These are phyloP conservation scores for Chirona hameri DNA, from an alignment of 2,888 invertebrate genomes.

Conservation along the genomic window DNA sequence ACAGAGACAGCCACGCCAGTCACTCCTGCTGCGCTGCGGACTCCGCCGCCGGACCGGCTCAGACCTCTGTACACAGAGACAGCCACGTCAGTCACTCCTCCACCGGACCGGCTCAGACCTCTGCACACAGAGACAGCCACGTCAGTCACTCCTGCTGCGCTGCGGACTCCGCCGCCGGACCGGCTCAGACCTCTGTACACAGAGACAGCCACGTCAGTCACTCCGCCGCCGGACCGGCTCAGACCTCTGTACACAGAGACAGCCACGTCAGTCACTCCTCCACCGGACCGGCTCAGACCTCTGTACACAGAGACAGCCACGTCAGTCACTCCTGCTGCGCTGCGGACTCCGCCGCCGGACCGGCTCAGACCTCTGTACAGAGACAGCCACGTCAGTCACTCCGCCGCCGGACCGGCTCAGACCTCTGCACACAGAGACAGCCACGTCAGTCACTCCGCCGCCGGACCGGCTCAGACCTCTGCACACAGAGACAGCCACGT, in stretches of 20 bases:
- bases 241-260: not conserved
- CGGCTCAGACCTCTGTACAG: not conserved
- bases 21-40: slow-evolving; percentile 6
- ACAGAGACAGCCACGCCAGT: not conserved
- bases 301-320: not conserved
- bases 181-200: not conserved
- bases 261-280: too few species aligned
- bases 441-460: too few species aligned
- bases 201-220: too few species aligned
- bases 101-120: too few species aligned
- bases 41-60: not conserved
- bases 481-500: not conserved
- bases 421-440: not conserved
- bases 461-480: not conserved
- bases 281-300: too few species aligned
- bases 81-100: too few species aligned
- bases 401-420: not conserved
- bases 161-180: not conserved
- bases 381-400: too few species aligned
- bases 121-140: not conserved
- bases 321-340: not conserved
- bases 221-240: not conserved
- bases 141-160: not conserved
- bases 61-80: not conserved
- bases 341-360: not conserved